A percentile compares a stretch with the other conserved stretches of the same genome.
Evolutionary conservation across 2,888 invertebrate species (phyloP).

Genomic region (Allacma fusca): DNA sequence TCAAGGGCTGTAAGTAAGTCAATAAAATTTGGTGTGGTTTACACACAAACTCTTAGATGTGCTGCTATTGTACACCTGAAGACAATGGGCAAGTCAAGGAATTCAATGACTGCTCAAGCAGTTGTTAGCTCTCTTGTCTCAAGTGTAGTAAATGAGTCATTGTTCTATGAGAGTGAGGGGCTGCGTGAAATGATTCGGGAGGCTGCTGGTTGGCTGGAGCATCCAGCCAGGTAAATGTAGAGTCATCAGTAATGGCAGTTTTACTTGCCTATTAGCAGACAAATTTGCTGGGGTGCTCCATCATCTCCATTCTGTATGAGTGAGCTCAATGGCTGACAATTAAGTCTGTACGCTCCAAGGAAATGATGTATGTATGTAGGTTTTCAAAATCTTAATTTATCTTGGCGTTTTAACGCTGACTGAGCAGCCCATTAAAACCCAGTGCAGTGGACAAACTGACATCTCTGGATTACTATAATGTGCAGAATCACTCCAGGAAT

Average conservation of each 20-base stretch:
- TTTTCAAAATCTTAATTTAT: neutral
- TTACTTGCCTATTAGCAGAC: conserved; percentile 6
- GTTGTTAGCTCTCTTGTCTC: conserved; percentile 5
- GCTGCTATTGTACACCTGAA: conserved; percentile 11
- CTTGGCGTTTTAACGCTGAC: neutral
- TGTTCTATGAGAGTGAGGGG: conserved; percentile 30
- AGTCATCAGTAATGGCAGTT: conserved; percentile 28
- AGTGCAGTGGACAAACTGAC: neutral
- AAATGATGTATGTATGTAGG: too few relatives aligned
- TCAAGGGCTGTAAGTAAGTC: conserved; percentile 9
- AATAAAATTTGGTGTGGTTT: conserved; percentile 16
- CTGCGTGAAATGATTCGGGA: conserved; percentile 22
- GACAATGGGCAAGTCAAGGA: neutral
- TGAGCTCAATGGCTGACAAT: conserved; percentile 25
- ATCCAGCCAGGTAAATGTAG: conserved; percentile 27
- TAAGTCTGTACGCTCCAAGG: conserved; percentile 16
- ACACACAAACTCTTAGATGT: neutral
- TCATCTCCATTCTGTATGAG: neutral
- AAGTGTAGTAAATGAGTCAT: conserved; percentile 34
- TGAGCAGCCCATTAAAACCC: neutral
- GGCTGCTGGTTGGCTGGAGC: neutral
- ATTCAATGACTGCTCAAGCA: conserved; percentile 34
- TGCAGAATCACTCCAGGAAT: neutral
- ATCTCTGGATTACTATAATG: neutral
- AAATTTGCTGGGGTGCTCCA: neutral